These are phyloP conservation scores for Oryzias curvinotus DNA, from an alignment of 2,113 vertebrate species.

Conservation along the genomic window DNA sequence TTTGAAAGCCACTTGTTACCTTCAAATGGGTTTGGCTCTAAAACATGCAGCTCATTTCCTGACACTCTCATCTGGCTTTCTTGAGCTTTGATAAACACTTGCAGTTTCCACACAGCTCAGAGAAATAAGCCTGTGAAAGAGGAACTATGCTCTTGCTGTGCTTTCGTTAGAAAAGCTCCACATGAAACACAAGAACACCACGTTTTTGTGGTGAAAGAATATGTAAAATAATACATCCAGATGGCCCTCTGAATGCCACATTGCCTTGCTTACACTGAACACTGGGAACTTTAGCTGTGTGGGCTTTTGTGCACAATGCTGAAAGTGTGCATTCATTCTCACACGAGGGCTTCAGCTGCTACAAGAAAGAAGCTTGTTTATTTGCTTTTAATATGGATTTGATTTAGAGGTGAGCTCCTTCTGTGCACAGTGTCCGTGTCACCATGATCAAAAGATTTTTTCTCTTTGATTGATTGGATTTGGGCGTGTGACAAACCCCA, in stretches of 20 bases:
- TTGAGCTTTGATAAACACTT: constrained; percentile 53
- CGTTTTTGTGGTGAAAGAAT: constrained; percentile 76
- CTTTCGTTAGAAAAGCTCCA: constrained; percentile 57
- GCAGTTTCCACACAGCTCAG: constrained; percentile 53
- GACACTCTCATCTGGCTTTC: constrained; percentile 26
- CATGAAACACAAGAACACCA: constrained; percentile 74
- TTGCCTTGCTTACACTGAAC: constrained; percentile 65
- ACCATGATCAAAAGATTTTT: no score
- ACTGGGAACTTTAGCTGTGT: constrained; percentile 76
- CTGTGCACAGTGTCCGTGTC: no score
- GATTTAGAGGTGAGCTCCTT: no score
- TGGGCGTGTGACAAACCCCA: no score
- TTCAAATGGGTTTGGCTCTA: constrained; percentile 18
- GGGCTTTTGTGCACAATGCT: constrained; percentile 73
- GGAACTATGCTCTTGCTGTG: constrained; percentile 64
- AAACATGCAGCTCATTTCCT: constrained; percentile 45
- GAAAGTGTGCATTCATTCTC: constrained; percentile 78
- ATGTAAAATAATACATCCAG: constrained; percentile 84
- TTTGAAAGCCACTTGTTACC: constrained; percentile 25
- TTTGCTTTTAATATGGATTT: constrained; percentile 20
- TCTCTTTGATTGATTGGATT: no score
- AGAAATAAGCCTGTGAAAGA: constrained; percentile 71
- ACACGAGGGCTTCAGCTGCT: constrained; percentile 66
- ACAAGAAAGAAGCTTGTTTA: constrained; percentile 49
- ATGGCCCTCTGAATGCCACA: constrained; percentile 77